Evolutionary conservation across 2,797 vertebrate species (phyloP), one percentile per base, ranked within the genome.

Genomic region (Anabacerthia variegaticeps): DNA sequence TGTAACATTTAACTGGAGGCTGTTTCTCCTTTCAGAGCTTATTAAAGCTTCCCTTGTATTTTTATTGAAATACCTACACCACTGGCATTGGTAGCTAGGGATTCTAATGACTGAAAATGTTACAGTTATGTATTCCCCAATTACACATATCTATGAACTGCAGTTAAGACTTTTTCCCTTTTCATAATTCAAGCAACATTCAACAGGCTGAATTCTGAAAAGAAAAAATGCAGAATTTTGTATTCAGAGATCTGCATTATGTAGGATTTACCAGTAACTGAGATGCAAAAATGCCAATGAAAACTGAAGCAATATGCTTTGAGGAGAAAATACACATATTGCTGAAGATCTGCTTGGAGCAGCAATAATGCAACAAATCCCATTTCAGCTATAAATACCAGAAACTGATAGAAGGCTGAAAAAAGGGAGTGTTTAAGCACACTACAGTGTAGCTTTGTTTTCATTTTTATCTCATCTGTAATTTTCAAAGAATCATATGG

Each of bases 1-100:
- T 87, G 87, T 95, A 92, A 71, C 69, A 86, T 96, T 92, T 96
- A 95, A 96, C 93, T 96, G 93, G 44, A 93, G 37, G 77, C 92
- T 95, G 59, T 95, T 93, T 41, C 78, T 95, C 78, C 93, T 93
- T 34, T 51, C 85, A 95, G 90, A 92, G 68, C 71, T 89, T 95
- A 61, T 62, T 93, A 93, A 92, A 88, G 76, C 91, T 95, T 92
- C 88, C 48, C 56, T 76, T 95, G 27, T 56, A 89, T 95, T 96
- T 97, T 95, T 94, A 95, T 88, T 88, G 85, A 87, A 83, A 88
- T 88, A 88, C 59, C 92, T 94, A 37, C 90, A 84, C 76, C 63
- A 85, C 59, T 87, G 84, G 66, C 67, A 71, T 80, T 72, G 63
- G 63, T 83, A 91, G 59, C 66, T 18, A 41, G 73, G 82, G 83